These are phyloP conservation scores for Buphagus erythrorhynchus DNA, from an alignment of 2,797 vertebrate species.

Conservation along the genomic window DNA sequence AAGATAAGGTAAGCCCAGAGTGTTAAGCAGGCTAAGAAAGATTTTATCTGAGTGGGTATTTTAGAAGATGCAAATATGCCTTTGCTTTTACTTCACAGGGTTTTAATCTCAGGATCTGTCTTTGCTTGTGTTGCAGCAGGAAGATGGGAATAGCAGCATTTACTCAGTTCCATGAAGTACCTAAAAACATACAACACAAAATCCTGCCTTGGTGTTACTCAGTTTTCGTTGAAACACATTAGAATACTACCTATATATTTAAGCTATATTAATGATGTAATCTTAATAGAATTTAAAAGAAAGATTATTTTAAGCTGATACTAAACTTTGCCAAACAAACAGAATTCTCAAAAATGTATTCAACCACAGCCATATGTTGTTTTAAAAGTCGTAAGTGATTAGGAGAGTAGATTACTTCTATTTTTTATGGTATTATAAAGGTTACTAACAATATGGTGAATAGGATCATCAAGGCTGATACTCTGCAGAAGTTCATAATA, in stretches of 20 bases:
- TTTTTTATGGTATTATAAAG: background rate
- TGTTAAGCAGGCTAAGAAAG: background rate
- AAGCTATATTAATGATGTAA: background rate
- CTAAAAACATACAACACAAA: background rate
- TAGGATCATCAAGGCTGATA: background rate
- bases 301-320: background rate
- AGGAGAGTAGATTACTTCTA: background rate
- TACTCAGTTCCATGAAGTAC: background rate
- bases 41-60: background rate
- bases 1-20: background rate
- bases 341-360: background rate
- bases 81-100: background rate
- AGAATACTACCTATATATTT: background rate
- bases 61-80: background rate
- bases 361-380: background rate
- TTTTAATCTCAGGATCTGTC: background rate
- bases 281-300: background rate
- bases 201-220: background rate
- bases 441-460: background rate
- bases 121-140: background rate
- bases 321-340: background rate
- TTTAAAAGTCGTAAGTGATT: background rate
- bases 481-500: background rate
- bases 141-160: background rate
- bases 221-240: background rate